Conservation (phyloP, 2,113 vertebrate species). For the Oostethus manadensis region DNA sequence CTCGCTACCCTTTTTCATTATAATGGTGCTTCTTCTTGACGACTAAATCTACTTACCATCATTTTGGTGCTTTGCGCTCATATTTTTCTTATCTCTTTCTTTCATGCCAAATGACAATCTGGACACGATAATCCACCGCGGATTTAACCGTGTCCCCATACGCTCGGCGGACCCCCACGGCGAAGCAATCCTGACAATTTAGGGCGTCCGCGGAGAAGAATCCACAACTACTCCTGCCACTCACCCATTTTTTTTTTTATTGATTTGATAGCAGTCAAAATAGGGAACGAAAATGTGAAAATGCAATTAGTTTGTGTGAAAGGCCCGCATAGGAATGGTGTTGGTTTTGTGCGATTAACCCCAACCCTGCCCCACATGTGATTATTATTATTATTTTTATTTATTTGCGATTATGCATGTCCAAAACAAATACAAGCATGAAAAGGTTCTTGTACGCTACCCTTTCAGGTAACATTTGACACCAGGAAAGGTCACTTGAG, state of each 20-base stretch:
- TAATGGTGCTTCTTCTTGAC: slow-evolving; percentile 64
- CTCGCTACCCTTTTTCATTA: slow-evolving; percentile 39
- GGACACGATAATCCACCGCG: slow-evolving; percentile 70
- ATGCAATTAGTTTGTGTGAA: not conserved
- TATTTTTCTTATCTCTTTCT: slow-evolving; percentile 69
- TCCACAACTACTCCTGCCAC: no score
- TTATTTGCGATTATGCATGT: not conserved
- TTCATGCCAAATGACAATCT: slow-evolving; percentile 69
- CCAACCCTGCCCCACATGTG: no score
- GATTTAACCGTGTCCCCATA: slow-evolving; percentile 58
- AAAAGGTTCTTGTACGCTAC: not conserved
- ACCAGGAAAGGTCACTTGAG: not conserved
- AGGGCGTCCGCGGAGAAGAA: slow-evolving; percentile 11
- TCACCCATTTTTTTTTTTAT: no score
- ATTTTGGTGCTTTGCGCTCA: slow-evolving; percentile 64
- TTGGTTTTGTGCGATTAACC: no score
- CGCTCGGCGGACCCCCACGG: slow-evolving; percentile 24
- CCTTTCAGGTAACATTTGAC: not conserved
- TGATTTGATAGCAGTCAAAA: no score
- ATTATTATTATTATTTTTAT: no score
- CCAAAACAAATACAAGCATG: not conserved
- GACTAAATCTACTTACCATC: slow-evolving; percentile 71
- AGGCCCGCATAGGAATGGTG: not conserved
- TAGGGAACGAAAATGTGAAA: no score
- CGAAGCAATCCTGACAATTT: slow-evolving; percentile 48